These are phyloP conservation scores for Phyllostomus discolor DNA, from an alignment of 2,113 vertebrate species.

Conservation along the genomic window DNA sequence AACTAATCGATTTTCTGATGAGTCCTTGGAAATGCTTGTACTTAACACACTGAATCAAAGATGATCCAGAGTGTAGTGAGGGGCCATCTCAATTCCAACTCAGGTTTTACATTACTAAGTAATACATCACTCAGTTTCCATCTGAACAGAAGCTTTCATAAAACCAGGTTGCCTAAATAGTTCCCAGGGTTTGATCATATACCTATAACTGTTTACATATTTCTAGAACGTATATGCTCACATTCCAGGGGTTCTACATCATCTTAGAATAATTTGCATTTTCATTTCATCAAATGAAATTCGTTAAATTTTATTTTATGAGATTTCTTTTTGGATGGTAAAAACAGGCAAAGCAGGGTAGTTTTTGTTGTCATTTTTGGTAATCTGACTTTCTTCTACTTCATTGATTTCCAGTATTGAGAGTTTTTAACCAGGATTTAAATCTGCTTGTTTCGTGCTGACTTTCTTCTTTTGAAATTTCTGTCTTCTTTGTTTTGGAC, in stretches of 20 bases:
- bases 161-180: not conserved
- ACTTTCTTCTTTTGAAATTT: slow-evolving; percentile 7
- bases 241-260: not conserved
- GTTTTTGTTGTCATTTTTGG: not conserved
- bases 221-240: slow-evolving; percentile 26
- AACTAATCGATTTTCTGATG: not conserved
- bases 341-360: slow-evolving; percentile 6
- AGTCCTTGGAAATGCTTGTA: not conserved
- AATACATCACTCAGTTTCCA: not conserved
- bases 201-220: not conserved
- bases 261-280: not conserved
- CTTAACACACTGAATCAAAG: slow-evolving; percentile 2
- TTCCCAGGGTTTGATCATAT: not conserved
- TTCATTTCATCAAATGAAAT: not conserved
- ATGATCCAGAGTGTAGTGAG: not conserved
- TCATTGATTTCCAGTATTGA: not conserved
- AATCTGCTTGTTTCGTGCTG: not conserved
- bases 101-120: not conserved
- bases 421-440: not conserved
- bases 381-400: not conserved
- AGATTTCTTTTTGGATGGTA: not conserved
- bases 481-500: slow-evolving; percentile 22
- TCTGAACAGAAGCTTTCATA: not conserved
- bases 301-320: not conserved
- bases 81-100: not conserved